Evolutionary conservation across 1,140 invertebrate genomes (phyloP).

Genomic region (Coptotermes formosanus): DNA sequence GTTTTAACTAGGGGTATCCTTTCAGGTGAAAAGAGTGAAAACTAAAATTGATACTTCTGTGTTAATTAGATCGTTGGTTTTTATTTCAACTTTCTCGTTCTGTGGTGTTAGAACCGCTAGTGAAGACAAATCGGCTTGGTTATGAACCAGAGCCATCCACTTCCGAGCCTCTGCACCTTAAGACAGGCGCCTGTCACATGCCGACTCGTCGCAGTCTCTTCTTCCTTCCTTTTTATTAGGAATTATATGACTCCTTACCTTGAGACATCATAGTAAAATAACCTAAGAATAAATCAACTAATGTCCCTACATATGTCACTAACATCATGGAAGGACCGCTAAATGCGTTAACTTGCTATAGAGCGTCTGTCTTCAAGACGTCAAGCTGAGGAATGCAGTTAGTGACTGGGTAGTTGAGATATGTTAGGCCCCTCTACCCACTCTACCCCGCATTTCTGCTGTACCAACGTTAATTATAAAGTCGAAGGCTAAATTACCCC

Average conservation of each 20-base stretch:
- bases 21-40: no score
- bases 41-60: no score
- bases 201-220: no score
- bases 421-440: neutral
- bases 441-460: neutral
- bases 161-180: no score
- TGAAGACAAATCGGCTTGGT: no score
- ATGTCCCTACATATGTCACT: neutral
- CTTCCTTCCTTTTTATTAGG: neutral
- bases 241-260: neutral
- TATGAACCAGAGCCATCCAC: no score
- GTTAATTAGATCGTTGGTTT: no score
- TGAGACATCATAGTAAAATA: neutral
- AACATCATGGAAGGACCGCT: neutral
- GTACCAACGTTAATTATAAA: neutral
- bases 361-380: neutral
- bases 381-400: neutral
- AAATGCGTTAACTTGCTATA: neutral
- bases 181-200: no score
- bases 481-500: neutral
- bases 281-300: neutral
- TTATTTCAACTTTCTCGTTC: no score
- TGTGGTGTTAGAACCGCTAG: no score
- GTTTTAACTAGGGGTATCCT: no score
- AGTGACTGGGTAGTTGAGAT: neutral